These are phyloP conservation scores for Buteo buteo DNA, from an alignment of 2,113 vertebrate genomes.

Conservation along the genomic window DNA sequence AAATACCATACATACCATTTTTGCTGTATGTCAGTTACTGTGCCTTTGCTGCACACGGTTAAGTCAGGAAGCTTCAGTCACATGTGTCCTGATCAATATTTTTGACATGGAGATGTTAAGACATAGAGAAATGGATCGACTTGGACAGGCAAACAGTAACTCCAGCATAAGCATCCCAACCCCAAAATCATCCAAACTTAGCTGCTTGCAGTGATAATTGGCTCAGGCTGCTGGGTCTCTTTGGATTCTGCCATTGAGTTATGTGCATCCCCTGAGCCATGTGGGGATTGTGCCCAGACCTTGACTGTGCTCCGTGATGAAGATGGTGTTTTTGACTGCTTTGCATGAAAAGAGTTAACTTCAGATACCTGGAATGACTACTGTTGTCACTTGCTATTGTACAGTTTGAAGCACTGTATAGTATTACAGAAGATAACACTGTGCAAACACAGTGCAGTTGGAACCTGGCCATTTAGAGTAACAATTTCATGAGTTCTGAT, in stretches of 20 bases:
- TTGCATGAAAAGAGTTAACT: neutral
- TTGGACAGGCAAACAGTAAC: neutral
- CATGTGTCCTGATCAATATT: neutral
- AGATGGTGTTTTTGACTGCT: neutral
- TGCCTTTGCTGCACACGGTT: neutral
- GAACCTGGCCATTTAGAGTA: neutral
- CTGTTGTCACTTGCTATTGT: neutral
- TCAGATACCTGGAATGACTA: neutral
- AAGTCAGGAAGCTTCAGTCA: neutral
- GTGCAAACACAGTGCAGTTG: neutral
- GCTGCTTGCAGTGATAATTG: neutral
- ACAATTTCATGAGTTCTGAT: neutral
- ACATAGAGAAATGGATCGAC: neutral
- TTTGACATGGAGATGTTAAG: neutral
- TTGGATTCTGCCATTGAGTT: neutral
- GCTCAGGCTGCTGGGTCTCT: neutral
- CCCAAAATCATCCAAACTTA: neutral
- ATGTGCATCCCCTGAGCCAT: rapidly evolving
- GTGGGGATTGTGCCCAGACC: neutral
- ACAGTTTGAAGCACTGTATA: neutral
- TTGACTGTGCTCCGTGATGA: neutral
- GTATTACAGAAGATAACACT: neutral
- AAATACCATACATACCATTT: neutral
- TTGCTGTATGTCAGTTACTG: neutral
- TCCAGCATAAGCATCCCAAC: neutral